A percentile compares a stretch with the other conserved stretches of the same genome.
Conservation (phyloP, 2,797 vertebrate genomes). For the Enteromius trimaculatus region DNA sequence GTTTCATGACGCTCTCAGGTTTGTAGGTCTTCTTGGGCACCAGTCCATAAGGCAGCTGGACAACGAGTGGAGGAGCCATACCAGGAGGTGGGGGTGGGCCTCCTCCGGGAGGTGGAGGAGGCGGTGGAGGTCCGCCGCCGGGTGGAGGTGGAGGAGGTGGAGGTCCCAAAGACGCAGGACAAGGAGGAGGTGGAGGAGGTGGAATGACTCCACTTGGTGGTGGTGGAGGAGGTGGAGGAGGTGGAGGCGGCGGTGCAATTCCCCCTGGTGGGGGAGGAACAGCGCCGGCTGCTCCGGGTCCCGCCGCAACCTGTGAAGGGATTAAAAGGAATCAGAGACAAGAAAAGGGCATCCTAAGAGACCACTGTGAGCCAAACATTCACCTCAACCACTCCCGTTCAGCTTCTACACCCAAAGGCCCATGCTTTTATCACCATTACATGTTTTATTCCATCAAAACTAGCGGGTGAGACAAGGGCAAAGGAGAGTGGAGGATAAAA, state of each 20-base stretch:
- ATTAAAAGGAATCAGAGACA: conserved; percentile 5
- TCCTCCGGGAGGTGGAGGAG: conserved; percentile 80
- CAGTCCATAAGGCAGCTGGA: conserved; percentile 90
- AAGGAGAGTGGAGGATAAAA: conserved; percentile 2
- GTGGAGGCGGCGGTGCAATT: conserved; percentile 68
- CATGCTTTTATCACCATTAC: conserved; percentile 56
- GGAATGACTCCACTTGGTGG: conserved; percentile 71
- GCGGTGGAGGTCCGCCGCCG: conserved; percentile 76
- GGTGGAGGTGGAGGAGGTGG: conserved; percentile 79
- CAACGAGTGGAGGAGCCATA: conserved; percentile 68
- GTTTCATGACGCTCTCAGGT: conserved; percentile 90
- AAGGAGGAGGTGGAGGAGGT: conserved; percentile 72
- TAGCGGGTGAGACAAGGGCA: conserved; percentile 44
- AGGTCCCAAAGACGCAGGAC: conserved; percentile 64
- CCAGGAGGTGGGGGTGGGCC: conserved; percentile 80
- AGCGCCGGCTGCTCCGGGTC: conserved; percentile 61
- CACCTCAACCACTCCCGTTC: conserved; percentile 1
- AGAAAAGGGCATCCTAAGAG: conserved; percentile 12
- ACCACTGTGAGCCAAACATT: background rate
- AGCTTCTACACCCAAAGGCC: conserved; percentile 27
- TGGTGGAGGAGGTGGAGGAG: conserved; percentile 81
- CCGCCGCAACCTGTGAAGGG: conserved; percentile 69
- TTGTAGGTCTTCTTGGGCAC: conserved; percentile 90
- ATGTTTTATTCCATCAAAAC: conserved; percentile 42
- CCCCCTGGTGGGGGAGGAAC: conserved; percentile 69